Evolutionary conservation across 2,888 invertebrate genomes (phyloP), one percentile per base, ranked within the genome.

Genomic region (Abscondita cerata): DNA sequence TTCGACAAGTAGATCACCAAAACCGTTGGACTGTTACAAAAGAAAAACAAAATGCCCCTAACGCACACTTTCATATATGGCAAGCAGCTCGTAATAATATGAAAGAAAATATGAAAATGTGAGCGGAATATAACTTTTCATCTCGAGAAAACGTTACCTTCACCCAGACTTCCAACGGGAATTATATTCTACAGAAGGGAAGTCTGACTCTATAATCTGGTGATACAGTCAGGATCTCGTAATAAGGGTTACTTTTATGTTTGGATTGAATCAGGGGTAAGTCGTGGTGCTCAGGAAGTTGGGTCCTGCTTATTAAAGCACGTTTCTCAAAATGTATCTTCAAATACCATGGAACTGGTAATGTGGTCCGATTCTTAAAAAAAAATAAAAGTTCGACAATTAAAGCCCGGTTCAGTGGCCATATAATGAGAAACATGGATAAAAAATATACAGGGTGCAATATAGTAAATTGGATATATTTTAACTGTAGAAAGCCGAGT

Each of bases 231-330:
- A 33, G 66, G 54, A 9, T 58, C 38, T 38, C 46, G 20, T 16
- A 67, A 69, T 16, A 48, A 57, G 52, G 66, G 64, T 13, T 68
- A 68, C 58, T 71, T 59, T 52, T 72, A 69, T 65, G 40, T 64
- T 18, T 74, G 72, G 70, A 61, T 64, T 19, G 73, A 74, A 51
- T 65, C 69, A 13, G 46, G 40, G 33, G 73, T 70, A 18, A 72
- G 72, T 8, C 54, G 73, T 44, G 72, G 46, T 11, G 16, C 11
- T 5, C 70, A 72, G 53, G 73, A 74, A 57, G 61, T 74, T 19
- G 67, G 66, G 2, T 68, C 70, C 16, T 73, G 69, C 11, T 6
- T 36, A 6, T 4, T 4, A 25, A 25, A 25, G 4, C 6, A 25
- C 6, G 25, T 25, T 25, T 4, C 2, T 4, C 2, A 25, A 2